These are phyloP conservation scores for Colletes gigas DNA, from an alignment of 1,140 invertebrate genomes.

Conservation along the genomic window DNA sequence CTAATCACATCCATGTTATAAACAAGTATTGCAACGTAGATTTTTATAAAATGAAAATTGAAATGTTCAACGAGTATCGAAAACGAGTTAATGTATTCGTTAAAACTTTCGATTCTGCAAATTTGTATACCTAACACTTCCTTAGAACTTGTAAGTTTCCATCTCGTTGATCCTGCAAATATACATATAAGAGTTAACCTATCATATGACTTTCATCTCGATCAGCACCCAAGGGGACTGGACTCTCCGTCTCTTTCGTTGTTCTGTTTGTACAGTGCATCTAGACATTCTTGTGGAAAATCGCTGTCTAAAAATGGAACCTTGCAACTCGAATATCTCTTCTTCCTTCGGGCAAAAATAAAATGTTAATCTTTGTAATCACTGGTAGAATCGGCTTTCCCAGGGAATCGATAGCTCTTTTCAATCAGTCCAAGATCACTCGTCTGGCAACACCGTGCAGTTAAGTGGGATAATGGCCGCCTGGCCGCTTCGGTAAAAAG, in stretches of 20 bases:
- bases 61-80: not conserved
- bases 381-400: not conserved
- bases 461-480: slow-evolving; percentile 38
- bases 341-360: not conserved
- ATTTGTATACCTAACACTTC: not conserved
- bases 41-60: too few species aligned
- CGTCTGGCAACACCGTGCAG: slow-evolving; percentile 6
- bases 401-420: not conserved
- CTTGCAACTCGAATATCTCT: not conserved
- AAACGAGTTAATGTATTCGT: slow-evolving; percentile 6
- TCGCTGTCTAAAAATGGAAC: not conserved
- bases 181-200: not conserved
- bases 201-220: slow-evolving; percentile 7
- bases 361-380: not conserved
- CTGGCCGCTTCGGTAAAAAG: slow-evolving; percentile 31
- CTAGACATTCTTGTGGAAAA: not conserved
- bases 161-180: not conserved
- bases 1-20: not conserved
- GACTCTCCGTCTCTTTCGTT: not conserved
- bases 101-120: not conserved
- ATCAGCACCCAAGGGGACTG: not conserved
- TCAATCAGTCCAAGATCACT: slow-evolving; percentile 21
- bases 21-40: too few species aligned
- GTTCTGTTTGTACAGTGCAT: not conserved
- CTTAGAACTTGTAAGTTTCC: not conserved